A percentile compares a stretch with the other conserved stretches of the same genome.
Conservation (phyloP, 2,113 vertebrate species). For the Tupaia tana region DNA sequence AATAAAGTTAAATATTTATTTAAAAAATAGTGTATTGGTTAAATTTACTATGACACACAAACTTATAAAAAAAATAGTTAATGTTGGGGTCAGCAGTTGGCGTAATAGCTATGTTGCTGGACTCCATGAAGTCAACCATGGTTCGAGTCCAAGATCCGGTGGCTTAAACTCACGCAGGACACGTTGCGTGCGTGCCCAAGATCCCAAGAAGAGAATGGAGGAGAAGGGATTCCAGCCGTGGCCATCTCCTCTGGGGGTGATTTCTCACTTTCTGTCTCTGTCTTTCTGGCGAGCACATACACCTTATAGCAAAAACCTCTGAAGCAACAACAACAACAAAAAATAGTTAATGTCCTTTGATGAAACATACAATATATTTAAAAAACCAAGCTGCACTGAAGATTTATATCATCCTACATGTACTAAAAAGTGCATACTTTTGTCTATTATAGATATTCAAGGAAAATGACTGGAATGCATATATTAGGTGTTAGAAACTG, state of each 20-base stretch:
- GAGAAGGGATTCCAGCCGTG: no score
- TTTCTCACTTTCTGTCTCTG: no score
- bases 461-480: background rate
- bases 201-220: no score
- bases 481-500: conserved; percentile 23
- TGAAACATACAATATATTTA: background rate
- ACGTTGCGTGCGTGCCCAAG: no score
- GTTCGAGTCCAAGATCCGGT: no score
- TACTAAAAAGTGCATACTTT: background rate
- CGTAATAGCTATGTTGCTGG: no score
- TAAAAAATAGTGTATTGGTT: background rate
- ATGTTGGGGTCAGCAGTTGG: background rate
- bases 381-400: conserved; percentile 26
- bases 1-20: no score
- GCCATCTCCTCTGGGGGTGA: no score
- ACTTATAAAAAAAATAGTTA: background rate
- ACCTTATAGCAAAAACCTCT: no score
- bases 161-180: no score
- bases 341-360: conserved; percentile 12
- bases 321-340: background rate
- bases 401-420: background rate
- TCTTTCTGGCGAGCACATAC: no score
- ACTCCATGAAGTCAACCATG: no score
- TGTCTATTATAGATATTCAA: background rate
- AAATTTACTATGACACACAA: background rate